Evolutionary conservation across 2,797 vertebrate genomes (phyloP), one percentile per base, ranked within the genome.

Genomic region (Microhierax caerulescens): DNA sequence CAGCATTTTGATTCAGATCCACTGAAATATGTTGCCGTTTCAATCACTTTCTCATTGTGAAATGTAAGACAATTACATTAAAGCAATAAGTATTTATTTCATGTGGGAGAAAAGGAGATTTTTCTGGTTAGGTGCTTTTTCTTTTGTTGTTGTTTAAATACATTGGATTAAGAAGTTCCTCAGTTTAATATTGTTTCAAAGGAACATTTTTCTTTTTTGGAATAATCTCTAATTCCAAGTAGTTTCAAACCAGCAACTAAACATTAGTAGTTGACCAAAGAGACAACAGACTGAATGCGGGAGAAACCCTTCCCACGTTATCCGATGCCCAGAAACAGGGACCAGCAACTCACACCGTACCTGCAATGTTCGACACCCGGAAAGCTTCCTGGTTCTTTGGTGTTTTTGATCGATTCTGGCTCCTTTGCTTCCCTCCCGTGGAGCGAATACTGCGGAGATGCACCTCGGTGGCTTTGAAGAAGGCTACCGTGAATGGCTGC

Each of bases 401-500:
- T 1, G 98, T 96, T 97, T 99, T 99, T 36, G 99, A 99, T 45
- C 99, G 98, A 95, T 99, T 99, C 98, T 99, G 98, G 98, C 99
- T 99, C 27, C 99, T 98, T 72, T 99, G 99, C 97, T 99, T 99
- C 79, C 96, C 97, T 6, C 98, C 98, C 0, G 98, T 93, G 22
- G 99, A 99, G 96, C 99, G 99, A 84, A 99, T 98, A 76, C 99
- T 99, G 81, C 99, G 99, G 86, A 99, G 98, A 93, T 99, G 99
- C 51, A 99, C 98, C 97, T 99, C 99, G 0, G 99, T 99, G 94
- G 99, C 99, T 98, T 99, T 99, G 98, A 99, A 99, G 97, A 99
- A 99, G 95, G 99, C 99, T 92, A 99, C 99, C 75, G 99, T 99
- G 98, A 99, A 99, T 10, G 99, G 99, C 95, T 99, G 99, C 97